Percentiles rank a stretch among this genome's conserved stretches.
phyloP scores from a whole-genome alignment of 2,888 invertebrate genomes.

The Eupithecia subfuscata region DNA sequence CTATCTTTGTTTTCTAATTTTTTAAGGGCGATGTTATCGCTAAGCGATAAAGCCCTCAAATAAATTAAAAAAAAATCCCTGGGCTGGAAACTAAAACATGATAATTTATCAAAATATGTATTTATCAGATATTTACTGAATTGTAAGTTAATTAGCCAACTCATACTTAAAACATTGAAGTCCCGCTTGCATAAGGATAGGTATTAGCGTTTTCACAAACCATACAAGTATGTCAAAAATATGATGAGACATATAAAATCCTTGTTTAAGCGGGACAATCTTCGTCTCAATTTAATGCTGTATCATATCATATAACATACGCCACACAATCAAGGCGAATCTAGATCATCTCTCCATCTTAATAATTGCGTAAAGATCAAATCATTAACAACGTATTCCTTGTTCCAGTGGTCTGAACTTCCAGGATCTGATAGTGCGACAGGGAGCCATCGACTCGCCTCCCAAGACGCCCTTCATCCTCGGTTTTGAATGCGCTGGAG shows the following conservation, averaged over 20 bases:
- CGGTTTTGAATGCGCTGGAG: constrained; percentile 95
- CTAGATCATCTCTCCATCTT: background rate
- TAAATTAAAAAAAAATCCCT: too few species aligned
- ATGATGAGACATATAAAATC: background rate
- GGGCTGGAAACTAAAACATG: background rate
- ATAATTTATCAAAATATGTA: background rate
- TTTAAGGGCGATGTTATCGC: too few species aligned
- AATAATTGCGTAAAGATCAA: background rate
- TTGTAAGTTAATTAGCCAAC: too few species aligned
- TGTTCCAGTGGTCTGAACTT: constrained; percentile 93
- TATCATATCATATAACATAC: background rate
- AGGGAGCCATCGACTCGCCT: constrained; percentile 93
- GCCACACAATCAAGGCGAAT: background rate
- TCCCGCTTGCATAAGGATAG: too few species aligned
- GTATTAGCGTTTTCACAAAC: too few species aligned
- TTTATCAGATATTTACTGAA: too few species aligned
- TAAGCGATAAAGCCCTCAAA: too few species aligned
- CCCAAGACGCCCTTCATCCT: constrained; percentile 96
- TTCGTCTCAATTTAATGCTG: background rate
- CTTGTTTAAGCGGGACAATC: too few species aligned
- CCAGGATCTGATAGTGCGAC: constrained; percentile 94
- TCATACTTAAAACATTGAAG: too few species aligned
- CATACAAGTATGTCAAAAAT: too few species aligned
- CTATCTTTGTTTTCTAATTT: too few species aligned
- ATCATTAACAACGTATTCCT: constrained; percentile 40